These are phyloP conservation scores for Amitus sp. DNA, from an alignment of 2,888 invertebrate genomes.

Conservation along the genomic window DNA sequence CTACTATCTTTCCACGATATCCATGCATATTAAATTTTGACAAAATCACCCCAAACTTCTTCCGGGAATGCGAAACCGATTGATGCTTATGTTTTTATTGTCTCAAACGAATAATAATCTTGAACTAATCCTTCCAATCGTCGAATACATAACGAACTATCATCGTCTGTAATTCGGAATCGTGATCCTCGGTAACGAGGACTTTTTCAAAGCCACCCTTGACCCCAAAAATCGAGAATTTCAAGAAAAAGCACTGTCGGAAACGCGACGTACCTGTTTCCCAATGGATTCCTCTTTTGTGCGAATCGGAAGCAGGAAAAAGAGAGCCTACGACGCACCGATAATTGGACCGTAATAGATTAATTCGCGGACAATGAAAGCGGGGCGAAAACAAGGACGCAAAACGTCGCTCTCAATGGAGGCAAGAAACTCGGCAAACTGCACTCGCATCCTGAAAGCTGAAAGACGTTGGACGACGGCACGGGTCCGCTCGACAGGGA, in stretches of 20 bases:
- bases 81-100: no score
- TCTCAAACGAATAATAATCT: no score
- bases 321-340: slow-evolving; percentile 40
- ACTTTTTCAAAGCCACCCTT: no score
- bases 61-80: no score
- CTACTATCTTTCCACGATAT: no score
- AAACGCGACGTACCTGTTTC: slow-evolving; percentile 14
- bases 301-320: slow-evolving; percentile 24
- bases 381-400: slow-evolving; percentile 41
- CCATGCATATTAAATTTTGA: no score
- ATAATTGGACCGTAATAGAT: slow-evolving; percentile 63
- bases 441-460: slow-evolving; percentile 44
- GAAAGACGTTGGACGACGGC: slow-evolving; percentile 58
- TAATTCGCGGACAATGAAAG: slow-evolving; percentile 44
- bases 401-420: slow-evolving; percentile 49
- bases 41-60: no score
- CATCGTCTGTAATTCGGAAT: no score
- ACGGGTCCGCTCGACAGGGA: slow-evolving; percentile 57
- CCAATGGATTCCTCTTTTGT: not conserved
- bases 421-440: slow-evolving; percentile 38
- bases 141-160: no score
- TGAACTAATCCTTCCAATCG: no score
- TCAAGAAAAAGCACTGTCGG: slow-evolving; percentile 27
- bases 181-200: no score
- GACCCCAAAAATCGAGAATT: no score